Evolutionary conservation across 2,888 invertebrate species (phyloP), one percentile per base, ranked within the genome.

Genomic region (Eledone cirrhosa): DNA sequence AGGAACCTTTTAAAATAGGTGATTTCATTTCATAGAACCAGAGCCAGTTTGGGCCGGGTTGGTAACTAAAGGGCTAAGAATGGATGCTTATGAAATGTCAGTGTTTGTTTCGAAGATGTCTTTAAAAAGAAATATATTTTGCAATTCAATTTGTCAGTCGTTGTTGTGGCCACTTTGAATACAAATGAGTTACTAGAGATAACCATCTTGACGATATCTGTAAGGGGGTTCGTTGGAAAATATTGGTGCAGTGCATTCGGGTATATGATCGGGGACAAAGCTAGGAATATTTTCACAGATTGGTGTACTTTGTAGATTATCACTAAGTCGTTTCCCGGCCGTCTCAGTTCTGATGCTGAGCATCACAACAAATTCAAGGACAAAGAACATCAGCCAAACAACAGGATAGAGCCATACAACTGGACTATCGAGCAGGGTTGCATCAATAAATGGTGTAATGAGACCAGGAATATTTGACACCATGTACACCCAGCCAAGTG

Each of bases 401-500:
- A 85, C 83, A 0, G 88, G 88, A 78, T 88, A 88, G 16, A 87
- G 77, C 88, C 88, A 87, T 5, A 80, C 80, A 41, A 85, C 82
- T 24, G 82, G 78, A 48, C 85, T 86, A 13, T 84, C 85, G 22
- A 88, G 77, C n/a, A 88, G 81, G 4, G 83, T 80, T 8, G 86
- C 87, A 13, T 86, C 87, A 16, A 86, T 80, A 82, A 87, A 88
- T 2, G 88, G 83, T 13, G 87, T 86, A 0, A 87, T 79, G 16
- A 87, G 77, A 33, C 86, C 85, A 24, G 87, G 87, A 22, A 84
- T 59, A 77, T 87, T 85, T 63, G 86, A 86, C 27, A 87, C 80
- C 74, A 86, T 85, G 78, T 87, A 86, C 59, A 86, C 82, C 83
- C 85, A 86, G 2, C 86, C 88, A 85, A 88, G 84, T 19, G 88